Evolutionary conservation across 2,888 invertebrate species (phyloP).

Genomic region (Machimus atricapillus): DNA sequence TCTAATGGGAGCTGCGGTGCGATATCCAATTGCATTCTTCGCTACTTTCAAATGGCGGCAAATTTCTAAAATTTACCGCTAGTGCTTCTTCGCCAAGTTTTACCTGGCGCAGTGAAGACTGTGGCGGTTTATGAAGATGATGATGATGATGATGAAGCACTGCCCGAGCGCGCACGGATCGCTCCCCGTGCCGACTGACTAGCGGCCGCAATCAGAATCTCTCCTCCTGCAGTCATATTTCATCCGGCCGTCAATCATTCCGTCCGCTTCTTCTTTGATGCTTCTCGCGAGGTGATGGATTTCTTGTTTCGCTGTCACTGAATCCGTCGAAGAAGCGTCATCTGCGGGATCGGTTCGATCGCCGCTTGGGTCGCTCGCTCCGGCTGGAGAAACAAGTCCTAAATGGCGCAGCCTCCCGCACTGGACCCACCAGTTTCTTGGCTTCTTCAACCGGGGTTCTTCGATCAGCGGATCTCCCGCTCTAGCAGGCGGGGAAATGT

Average conservation of each 20-base stretch:
- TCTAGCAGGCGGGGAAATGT: neutral
- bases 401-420: neutral
- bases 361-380: neutral
- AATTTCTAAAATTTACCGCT: conserved; percentile 24
- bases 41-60: neutral
- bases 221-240: conserved; percentile 25
- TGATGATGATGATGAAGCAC: neutral
- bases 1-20: neutral
- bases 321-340: conserved; percentile 4
- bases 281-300: conserved; percentile 15
- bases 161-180: neutral
- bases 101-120: neutral
- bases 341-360: neutral
- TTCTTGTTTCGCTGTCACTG: conserved; percentile 32
- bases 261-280: conserved; percentile 3
- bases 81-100: neutral
- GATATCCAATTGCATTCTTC: neutral
- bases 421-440: neutral
- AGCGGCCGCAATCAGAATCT: neutral
- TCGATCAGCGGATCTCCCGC: neutral
- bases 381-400: conserved; percentile 3
- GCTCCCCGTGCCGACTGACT: neutral
- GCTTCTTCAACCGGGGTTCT: neutral
- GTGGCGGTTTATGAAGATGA: neutral
- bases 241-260: conserved; percentile 31